Evolutionary conservation across 2,888 invertebrate genomes (phyloP).

Genomic region (Dasypogon diadema): DNA sequence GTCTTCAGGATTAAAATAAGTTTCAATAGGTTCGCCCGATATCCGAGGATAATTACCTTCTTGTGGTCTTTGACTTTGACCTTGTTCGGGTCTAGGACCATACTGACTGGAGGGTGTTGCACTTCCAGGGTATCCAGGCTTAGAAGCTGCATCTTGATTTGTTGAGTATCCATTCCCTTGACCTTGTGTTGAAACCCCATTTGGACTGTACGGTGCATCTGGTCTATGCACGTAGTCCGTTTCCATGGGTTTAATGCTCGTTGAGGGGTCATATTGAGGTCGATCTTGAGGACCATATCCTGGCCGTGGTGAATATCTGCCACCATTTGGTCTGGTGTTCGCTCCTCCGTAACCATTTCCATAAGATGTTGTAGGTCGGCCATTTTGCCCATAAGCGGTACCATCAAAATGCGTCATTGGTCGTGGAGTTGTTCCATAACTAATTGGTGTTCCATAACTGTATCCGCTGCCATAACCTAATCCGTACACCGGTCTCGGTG

Average conservation of each 20-base stretch:
- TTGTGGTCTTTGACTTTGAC: constrained; percentile 55
- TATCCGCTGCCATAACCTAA: constrained; percentile 67
- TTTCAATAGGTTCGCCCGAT: constrained; percentile 65
- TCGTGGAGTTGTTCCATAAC: constrained; percentile 33
- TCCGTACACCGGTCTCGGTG: constrained; percentile 64
- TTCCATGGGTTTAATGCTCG: constrained; percentile 36
- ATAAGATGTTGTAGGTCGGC: not conserved
- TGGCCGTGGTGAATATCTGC: constrained; percentile 34
- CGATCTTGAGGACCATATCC: constrained; percentile 9
- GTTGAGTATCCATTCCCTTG: not conserved
- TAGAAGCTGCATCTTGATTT: not conserved
- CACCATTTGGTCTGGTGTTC: constrained; percentile 1
- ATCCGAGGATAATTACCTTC: constrained; percentile 60
- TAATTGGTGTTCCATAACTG: constrained; percentile 64
- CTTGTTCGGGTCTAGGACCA: constrained; percentile 4
- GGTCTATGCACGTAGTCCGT: constrained; percentile 52
- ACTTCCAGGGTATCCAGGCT: not conserved
- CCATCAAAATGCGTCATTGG: not conserved
- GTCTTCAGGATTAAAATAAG: constrained; percentile 68
- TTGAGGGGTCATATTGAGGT: not conserved
- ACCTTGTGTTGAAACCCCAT: not conserved
- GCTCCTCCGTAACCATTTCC: not conserved
- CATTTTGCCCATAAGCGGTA: not conserved
- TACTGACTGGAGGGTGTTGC: too few relatives aligned
- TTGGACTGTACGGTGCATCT: constrained; percentile 24